Evolutionary conservation across 2,888 invertebrate genomes (phyloP).

Genomic region (Idaea straminata): DNA sequence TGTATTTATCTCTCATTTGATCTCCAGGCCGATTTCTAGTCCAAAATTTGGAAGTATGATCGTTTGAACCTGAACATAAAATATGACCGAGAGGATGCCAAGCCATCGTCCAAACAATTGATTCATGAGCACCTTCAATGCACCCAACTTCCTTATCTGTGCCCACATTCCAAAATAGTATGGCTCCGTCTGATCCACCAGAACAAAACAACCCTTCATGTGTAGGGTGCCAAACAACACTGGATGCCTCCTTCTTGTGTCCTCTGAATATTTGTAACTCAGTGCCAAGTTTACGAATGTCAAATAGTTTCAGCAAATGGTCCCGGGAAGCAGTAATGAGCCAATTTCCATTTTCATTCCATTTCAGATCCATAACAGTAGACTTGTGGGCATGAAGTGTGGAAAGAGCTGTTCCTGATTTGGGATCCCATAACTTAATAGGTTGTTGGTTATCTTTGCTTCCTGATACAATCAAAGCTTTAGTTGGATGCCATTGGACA

Average conservation of each 20-base stretch:
- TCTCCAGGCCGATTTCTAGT: slow-evolving; percentile 99
- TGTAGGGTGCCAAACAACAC: slow-evolving; percentile 98
- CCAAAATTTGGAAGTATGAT: slow-evolving; percentile 99
- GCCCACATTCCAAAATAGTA: slow-evolving; percentile 99
- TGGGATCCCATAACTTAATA: slow-evolving; percentile 99
- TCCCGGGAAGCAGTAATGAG: slow-evolving; percentile 98
- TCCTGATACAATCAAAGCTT: slow-evolving; percentile 97
- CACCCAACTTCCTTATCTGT: slow-evolving; percentile 99
- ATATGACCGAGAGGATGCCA: slow-evolving; percentile 99
- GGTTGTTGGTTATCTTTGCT: slow-evolving; percentile 99
- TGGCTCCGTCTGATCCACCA: slow-evolving; percentile 98
- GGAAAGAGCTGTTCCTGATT: slow-evolving; percentile 95
- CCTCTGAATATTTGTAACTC: slow-evolving; percentile 99
- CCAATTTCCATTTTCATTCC: slow-evolving; percentile 99
- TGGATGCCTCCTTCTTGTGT: slow-evolving; percentile 99
- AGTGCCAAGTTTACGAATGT: slow-evolving; percentile 95
- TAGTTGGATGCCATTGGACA: slow-evolving; percentile 99
- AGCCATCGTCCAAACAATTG: slow-evolving; percentile 98
- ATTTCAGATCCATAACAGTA: slow-evolving; percentile 99
- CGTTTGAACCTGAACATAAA: slow-evolving; percentile 99
- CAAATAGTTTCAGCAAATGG: slow-evolving; percentile 98
- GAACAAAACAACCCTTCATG: slow-evolving; percentile 98
- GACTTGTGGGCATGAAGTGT: slow-evolving; percentile 99
- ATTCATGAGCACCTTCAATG: slow-evolving; percentile 99
- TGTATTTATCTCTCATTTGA: slow-evolving; percentile 98